Evolutionary conservation across 2,888 invertebrate species (phyloP).

Genomic region (Drosophila suboccidentalis): DNA sequence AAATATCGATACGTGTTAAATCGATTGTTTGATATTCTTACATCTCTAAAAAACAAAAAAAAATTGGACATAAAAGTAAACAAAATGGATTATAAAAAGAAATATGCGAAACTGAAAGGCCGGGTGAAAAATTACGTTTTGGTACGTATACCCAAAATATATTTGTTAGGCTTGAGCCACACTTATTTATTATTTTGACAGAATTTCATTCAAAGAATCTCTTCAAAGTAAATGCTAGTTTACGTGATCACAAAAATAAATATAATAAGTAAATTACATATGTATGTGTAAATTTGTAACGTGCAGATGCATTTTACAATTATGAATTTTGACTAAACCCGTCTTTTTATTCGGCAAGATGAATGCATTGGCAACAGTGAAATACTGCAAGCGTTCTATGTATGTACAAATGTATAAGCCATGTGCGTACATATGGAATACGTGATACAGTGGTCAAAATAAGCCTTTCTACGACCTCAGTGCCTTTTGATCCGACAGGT

Average conservation of each 20-base stretch:
- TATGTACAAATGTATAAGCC: no score
- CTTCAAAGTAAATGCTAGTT: neutral
- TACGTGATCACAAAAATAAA: neutral
- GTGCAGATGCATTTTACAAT: neutral
- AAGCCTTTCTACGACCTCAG: neutral
- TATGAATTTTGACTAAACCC: neutral
- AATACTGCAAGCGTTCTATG: neutral
- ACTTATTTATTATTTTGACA: neutral
- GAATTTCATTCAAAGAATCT: neutral
- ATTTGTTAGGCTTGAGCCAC: neutral
- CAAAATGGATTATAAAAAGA: constrained; percentile 28
- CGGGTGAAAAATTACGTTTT: constrained; percentile 24
- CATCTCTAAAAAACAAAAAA: neutral
- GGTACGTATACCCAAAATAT: neutral
- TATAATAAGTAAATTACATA: neutral
- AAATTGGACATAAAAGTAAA: constrained; percentile 4
- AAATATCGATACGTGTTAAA: neutral
- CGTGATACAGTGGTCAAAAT: neutral
- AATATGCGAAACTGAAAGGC: constrained; percentile 19
- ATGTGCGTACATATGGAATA: no score
- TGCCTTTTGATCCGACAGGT: neutral
- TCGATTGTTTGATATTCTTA: neutral
- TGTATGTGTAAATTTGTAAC: neutral
- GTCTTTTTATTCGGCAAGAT: neutral
- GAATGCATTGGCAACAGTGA: neutral